Percentiles rank a stretch among this genome's conserved stretches.
phyloP scores from a whole-genome alignment of 2,888 invertebrate genomes.

The Pyrrhia umbra region DNA sequence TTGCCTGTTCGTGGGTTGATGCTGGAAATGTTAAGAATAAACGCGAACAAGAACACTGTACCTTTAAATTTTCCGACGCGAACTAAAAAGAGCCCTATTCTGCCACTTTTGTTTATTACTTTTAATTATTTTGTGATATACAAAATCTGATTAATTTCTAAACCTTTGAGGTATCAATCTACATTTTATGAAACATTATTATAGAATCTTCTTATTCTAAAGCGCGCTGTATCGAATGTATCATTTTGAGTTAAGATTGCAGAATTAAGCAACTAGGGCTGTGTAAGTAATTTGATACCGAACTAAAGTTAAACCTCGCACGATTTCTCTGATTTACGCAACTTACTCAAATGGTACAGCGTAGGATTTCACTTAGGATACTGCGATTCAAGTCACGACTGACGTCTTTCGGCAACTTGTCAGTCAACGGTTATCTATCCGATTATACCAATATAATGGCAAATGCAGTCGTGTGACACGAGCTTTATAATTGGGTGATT shows the following conservation, averaged over 20 bases:
- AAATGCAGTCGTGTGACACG: conserved; percentile 68
- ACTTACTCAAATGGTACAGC: conserved; percentile 63
- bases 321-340: conserved; percentile 66
- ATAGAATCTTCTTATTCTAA: background rate
- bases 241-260: conserved; percentile 43
- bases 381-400: conserved; percentile 73
- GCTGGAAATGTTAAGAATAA: conserved; percentile 27
- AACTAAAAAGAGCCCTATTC: conserved; percentile 31
- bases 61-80: conserved; percentile 2
- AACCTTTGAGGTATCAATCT: background rate
- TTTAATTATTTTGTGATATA: background rate
- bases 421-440: conserved; percentile 69
- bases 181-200: background rate
- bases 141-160: background rate
- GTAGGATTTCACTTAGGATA: conserved; percentile 68
- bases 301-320: conserved; percentile 62
- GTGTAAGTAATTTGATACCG: conserved; percentile 63
- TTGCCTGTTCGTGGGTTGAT: conserved; percentile 20
- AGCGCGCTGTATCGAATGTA: conserved; percentile 1
- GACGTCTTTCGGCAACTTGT: conserved; percentile 71
- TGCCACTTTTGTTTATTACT: conserved; percentile 9
- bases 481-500: conserved; percentile 65
- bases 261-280: conserved; percentile 59
- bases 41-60: conserved; percentile 21
- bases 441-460: conserved; percentile 68